phyloP scores from a whole-genome alignment of 2,797 vertebrate species.

The Tadarida brasiliensis region DNA sequence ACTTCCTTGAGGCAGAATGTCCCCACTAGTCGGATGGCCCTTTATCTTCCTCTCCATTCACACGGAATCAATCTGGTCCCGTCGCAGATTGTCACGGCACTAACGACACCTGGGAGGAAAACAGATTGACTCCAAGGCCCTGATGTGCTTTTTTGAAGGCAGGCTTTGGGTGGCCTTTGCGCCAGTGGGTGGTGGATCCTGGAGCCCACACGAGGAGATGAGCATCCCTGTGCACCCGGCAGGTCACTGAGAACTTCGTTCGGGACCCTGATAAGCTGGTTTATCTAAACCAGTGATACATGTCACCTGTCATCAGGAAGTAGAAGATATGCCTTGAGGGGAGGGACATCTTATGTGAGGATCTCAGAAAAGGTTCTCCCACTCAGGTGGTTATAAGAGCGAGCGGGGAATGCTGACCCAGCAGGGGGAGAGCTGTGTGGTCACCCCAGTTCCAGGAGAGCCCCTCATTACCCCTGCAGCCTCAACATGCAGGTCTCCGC shows the following conservation, averaged over 20 bases:
- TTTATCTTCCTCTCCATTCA: background rate
- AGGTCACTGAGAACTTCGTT: background rate
- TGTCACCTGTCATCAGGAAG: background rate
- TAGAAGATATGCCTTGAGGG: background rate
- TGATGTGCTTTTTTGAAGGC: no score
- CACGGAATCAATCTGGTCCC: background rate
- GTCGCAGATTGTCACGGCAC: background rate
- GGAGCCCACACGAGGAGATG: background rate
- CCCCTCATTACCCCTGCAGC: background rate
- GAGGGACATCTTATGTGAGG: background rate
- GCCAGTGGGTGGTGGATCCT: background rate
- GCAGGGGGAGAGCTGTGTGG: accelerated
- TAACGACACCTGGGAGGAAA: background rate
- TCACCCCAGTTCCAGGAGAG: background rate
- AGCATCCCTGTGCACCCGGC: background rate
- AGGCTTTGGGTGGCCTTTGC: background rate
- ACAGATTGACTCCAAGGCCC: background rate
- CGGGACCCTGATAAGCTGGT: background rate
- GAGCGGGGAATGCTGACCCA: background rate
- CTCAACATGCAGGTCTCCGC: background rate
- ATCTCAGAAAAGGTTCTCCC: background rate
- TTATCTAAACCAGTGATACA: background rate
- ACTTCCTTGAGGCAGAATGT: background rate
- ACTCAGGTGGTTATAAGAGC: background rate
- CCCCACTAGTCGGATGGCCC: background rate